These are phyloP conservation scores for Platysternon megacephalum DNA, from an alignment of 2,113 vertebrate genomes.

Conservation along the genomic window DNA sequence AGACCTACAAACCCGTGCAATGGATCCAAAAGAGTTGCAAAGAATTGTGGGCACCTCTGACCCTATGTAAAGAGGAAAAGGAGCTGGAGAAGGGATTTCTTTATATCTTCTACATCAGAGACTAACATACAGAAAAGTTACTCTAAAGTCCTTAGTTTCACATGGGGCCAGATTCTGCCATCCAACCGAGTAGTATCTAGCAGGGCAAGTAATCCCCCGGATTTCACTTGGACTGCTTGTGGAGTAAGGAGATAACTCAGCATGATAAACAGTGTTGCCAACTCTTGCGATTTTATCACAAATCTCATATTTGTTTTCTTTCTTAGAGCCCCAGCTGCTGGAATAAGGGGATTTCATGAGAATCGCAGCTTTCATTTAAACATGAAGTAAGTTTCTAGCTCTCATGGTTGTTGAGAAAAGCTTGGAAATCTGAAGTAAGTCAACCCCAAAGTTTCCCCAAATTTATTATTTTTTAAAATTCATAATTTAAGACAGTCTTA, in stretches of 20 bases:
- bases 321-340: neutral
- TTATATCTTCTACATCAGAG: neutral
- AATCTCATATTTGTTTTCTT: neutral
- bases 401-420: neutral
- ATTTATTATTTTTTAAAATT: conserved; percentile 49
- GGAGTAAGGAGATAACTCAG: conserved; percentile 7
- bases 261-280: neutral
- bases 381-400: neutral
- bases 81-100: neutral
- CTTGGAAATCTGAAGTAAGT: conserved; percentile 49
- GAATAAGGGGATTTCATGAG: neutral
- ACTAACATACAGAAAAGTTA: neutral
- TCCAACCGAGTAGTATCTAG: neutral
- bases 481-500: neutral
- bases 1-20: neutral
- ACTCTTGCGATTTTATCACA: conserved; percentile 15
- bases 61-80: neutral
- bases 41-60: neutral
- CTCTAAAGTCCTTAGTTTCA: neutral
- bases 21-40: neutral
- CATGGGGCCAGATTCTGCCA: conserved; percentile 2
- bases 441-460: conserved; percentile 42
- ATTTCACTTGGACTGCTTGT: conserved; percentile 7
- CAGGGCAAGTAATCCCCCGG: neutral
- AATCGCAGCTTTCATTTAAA: neutral